These are phyloP conservation scores for Melinaea marsaeus DNA, from an alignment of 2,888 invertebrate genomes.

Conservation along the genomic window DNA sequence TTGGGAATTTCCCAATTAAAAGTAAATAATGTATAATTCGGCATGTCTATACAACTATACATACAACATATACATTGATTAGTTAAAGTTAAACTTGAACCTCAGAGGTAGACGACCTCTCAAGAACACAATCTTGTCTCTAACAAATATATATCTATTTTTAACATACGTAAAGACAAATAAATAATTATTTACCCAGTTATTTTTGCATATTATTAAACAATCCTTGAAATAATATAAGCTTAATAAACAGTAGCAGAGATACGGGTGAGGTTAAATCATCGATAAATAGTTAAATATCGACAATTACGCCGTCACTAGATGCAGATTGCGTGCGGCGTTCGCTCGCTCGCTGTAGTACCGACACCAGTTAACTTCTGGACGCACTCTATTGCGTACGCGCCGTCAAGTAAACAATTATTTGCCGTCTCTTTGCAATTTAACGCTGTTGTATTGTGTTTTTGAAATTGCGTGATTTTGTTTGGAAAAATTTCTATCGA, in stretches of 20 bases:
- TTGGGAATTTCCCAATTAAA: not conserved
- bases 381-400: slow-evolving; percentile 21
- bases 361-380: slow-evolving; percentile 19
- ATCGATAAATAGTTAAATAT: slow-evolving; percentile 28
- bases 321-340: slow-evolving; percentile 16
- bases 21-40: not conserved
- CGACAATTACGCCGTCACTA: slow-evolving; percentile 28
- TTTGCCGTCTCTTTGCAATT: not conserved
- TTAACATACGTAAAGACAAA: slow-evolving; percentile 2
- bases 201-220: slow-evolving; percentile 7
- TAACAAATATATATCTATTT: not conserved
- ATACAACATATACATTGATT: no score
- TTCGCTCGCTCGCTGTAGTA: slow-evolving; percentile 8
- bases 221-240: slow-evolving; percentile 19
- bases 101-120: slow-evolving; percentile 15
- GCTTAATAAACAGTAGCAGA: slow-evolving; percentile 10
- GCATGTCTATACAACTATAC: no score
- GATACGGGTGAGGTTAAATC: slow-evolving; percentile 25
- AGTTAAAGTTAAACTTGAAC: slow-evolving; percentile 14
- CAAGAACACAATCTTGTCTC: not conserved
- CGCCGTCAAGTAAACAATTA: slow-evolving; percentile 2
- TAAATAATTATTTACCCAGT: no score
- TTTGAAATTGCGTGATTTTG: no score
- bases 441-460: no score
- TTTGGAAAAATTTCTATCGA: no score